Conservation (phyloP, 2,888 invertebrate genomes). For the Andrena marginata region DNA sequence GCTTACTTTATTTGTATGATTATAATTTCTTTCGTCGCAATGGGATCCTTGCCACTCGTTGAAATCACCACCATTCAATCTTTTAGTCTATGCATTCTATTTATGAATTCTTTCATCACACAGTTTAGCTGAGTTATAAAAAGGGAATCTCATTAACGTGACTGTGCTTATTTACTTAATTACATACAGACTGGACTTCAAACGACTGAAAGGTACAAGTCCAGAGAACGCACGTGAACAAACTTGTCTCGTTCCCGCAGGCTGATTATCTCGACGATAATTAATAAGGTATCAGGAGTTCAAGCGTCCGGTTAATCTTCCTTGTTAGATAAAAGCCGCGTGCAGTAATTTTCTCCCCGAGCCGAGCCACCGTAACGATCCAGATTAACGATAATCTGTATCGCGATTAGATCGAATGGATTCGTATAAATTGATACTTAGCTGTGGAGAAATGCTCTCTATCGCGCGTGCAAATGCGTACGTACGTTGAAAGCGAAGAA, state of each 20-base stretch:
- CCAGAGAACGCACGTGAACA: not conserved
- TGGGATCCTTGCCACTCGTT: not conserved
- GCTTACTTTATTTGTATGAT: not conserved
- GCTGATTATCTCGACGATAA: not conserved
- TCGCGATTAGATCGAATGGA: not conserved
- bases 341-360: constrained; percentile 5
- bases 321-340: not conserved
- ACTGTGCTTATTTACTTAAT: no score
- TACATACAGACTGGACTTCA: no score
- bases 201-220: no score
- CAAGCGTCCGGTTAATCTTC: not conserved
- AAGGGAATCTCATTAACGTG: no score
- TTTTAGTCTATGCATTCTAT: not conserved
- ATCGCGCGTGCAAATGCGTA: constrained; percentile 4
- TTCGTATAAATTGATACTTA: constrained; percentile 27
- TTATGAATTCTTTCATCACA: no score
- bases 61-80: not conserved
- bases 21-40: not conserved
- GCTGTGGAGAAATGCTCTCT: constrained; percentile 28
- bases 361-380: constrained; percentile 6
- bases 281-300: not conserved
- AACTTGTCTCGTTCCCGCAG: no score
- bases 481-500: constrained; percentile 43
- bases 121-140: no score
- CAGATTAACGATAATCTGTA: constrained; percentile 6